phyloP scores from a whole-genome alignment of 2,888 invertebrate species.

The Cryptosula pallasiana region DNA sequence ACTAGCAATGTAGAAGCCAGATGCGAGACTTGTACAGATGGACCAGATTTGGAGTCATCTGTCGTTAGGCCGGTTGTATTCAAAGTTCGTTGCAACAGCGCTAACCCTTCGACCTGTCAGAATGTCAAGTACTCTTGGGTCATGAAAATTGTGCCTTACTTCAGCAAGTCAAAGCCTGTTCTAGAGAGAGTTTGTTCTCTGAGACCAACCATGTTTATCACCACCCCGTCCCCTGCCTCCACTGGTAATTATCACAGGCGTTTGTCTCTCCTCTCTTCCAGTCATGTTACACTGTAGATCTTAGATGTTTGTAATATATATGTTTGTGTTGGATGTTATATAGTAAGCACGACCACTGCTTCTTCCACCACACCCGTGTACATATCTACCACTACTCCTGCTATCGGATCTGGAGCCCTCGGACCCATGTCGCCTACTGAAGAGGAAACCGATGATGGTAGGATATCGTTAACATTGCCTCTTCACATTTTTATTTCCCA shows the following conservation, averaged over 20 bases:
- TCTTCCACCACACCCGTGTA: background rate
- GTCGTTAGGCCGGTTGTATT: background rate
- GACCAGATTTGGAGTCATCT: background rate
- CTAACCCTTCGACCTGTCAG: background rate
- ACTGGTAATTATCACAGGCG: no score
- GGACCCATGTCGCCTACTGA: background rate
- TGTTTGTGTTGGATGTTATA: no score
- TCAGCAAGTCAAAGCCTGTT: background rate
- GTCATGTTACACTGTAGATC: no score
- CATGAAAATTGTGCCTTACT: background rate
- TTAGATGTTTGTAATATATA: no score
- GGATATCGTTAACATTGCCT: background rate
- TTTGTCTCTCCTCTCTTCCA: no score
- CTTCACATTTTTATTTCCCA: no score
- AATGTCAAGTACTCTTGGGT: background rate
- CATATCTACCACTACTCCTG: background rate
- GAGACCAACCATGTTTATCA: no score
- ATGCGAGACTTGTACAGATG: conserved; percentile 8
- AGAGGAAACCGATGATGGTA: background rate
- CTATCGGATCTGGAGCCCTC: background rate
- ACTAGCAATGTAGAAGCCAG: background rate
- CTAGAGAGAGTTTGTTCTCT: background rate
- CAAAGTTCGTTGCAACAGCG: background rate
- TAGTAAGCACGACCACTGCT: no score
- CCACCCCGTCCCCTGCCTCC: no score